Evolutionary conservation across 1,140 invertebrate species (phyloP), one percentile per base, ranked within the genome.

Genomic region (Bombus soroeensis): DNA sequence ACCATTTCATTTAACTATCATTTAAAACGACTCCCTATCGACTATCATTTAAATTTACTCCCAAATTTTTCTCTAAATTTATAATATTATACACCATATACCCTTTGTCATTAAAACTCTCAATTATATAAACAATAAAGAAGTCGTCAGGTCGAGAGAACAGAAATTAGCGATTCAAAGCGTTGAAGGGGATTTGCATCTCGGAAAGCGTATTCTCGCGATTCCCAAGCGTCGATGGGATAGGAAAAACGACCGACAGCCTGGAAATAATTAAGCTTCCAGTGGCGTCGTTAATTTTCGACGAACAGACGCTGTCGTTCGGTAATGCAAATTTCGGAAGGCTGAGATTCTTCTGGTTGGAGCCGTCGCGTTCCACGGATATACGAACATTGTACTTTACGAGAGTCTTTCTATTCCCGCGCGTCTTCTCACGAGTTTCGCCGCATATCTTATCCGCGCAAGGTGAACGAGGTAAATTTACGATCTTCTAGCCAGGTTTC

Each of bases 381-480:
- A 81, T 59, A 81, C 78, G 79, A 75, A 85, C 84, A 85, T 81
- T 74, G 75, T 84, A 84, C n/a, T 87, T 79, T 75, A 79, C 70
- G 86, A 80, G 37, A 85, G 64, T 32, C n/a, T 64, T 70, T 84
- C 62, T 89, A 77, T 79, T 68, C 68, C 79, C 82, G 78, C 78
- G 64, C 59, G 83, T 86, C 76, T 85, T 81, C 86, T 89, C 74
- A 88, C 83, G 82, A 64, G 39, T 41, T 72, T n/a, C 70, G 86
- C 71, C 89, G 71, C 79, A 74, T 90, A 90, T 90, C 88, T 90
- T 89, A 90, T 90, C 80, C 89, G 68, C 28, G 81, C 88, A 90
- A 90, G 79, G 86, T 90, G 82, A 90, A 90, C 89, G 71, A 86
- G 86, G 71, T 83, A 88, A 90, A 90, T 90, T 90, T 90, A 90